Base-by-base conservation (phyloP, 2,797 vertebrate genomes). In the Protonibea diacanthus region DNA sequence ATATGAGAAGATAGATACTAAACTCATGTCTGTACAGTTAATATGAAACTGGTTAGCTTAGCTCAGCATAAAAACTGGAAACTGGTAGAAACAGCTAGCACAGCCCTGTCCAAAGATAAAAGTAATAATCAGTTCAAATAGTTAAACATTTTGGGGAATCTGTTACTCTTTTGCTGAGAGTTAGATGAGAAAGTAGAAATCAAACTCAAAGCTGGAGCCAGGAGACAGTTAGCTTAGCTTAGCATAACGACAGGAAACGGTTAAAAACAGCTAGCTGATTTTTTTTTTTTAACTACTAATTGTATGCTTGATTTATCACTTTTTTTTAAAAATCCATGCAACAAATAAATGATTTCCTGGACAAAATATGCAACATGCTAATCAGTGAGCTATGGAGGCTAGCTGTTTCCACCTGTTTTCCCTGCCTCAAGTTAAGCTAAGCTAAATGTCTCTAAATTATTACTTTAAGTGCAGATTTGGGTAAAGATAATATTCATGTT, bases 391-490 rank as follows among this genome's bases (percentile, higher is more conserved):
- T 52, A 18, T 18, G 45, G 14, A 18, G 3, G 18, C 33, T 14
- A 42, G 65, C 15, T 33, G 38, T 58, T 33, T 40, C 18, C 49
- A 13, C 13, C 9, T 14, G 18, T 57, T 55, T 55, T 47, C 18
- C 33, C 33, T 38, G 33, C 33, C 33, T 9, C 2, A 23, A 23
- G 56, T 29, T 57, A n/a, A 55, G 38, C 57, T 52, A 29, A 47
- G 4, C 1, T 38, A 23, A 44, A 45, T 17, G 13, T 42, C 17
- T 21, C 18, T 18, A 13, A 47, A 51, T 15, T 40, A 38, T 65
- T 29, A 4, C 23, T 81, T 83, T 58, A 71, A 71, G 66, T 69
- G 27, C 27, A 56, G 53, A 47, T 64, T 23, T 38, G 12, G 82
- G 52, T 60, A 23, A 20, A 64, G 42, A 70, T 62, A 48, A 38